Evolutionary conservation across 2,888 invertebrate genomes (phyloP), one percentile per base, ranked within the genome.

Genomic region (Coelinius sp.): DNA sequence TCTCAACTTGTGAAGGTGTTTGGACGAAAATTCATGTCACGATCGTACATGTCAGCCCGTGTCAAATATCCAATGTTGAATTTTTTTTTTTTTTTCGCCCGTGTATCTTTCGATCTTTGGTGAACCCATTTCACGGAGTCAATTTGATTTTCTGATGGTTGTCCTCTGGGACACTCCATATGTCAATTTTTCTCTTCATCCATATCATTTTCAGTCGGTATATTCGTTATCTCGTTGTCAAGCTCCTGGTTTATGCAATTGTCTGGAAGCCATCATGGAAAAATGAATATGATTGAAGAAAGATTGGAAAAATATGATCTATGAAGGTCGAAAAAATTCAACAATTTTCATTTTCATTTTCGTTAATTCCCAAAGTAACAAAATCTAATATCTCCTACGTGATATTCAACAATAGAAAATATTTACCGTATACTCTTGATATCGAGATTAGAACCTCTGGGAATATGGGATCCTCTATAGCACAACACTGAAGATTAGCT

Each of bases 401-500:
- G 71, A 75, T 70, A 70, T 46, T 35, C 66, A 66, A 62, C 17
- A 20, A 62, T 66, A 52, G 56, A 44, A 68, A 66, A 63, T 74
- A 72, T 65, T 74, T 70, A 74, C 62, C 66, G 56, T 24, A 66
- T 68, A 53, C 56, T 67, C 52, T 59, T 46, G 73, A 73, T 75
- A 78, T 77, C 78, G 72, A 77, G 77, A 77, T 78, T 75, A 76
- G 78, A 80, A 77, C 74, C 68, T 68, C 74, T 72, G 74, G 76
- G 76, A 80, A 79, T 76, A 78, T 78, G 67, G 22, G 56, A 41
- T 56, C 71, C 73, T 70, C n/a, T n/a, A n/a, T 74, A 22, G 69
- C 74, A 77, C 71, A 76, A 77, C 71, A 73, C 73, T 63, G 71
- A 80, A 82, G 82, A 84, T 84, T 82, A 84, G 81, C 80, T 76